These are phyloP conservation scores for Maconellicoccus hirsutus DNA, from an alignment of 1,140 invertebrate genomes.

Conservation along the genomic window DNA sequence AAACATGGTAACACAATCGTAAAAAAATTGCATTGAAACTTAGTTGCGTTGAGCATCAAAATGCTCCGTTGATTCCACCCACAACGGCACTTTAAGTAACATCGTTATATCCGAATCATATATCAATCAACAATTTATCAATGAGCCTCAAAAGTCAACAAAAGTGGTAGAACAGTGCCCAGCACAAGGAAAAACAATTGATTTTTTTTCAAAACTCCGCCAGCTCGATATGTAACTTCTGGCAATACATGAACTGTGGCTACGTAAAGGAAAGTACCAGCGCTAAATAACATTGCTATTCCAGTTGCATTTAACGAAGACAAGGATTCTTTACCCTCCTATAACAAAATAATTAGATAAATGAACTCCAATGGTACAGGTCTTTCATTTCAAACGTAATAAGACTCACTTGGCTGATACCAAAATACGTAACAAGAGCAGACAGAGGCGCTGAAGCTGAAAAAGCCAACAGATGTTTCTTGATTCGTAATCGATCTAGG, in stretches of 20 bases:
- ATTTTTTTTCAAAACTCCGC: conserved; percentile 46
- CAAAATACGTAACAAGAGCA: conserved; percentile 85
- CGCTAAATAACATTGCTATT: conserved; percentile 95
- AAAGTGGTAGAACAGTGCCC: conserved; percentile 71
- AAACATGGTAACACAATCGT: no score
- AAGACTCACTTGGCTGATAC: conserved; percentile 80
- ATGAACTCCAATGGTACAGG: no score
- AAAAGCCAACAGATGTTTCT: conserved; percentile 86
- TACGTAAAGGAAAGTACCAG: conserved; percentile 96
- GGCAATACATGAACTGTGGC: conserved; percentile 96
- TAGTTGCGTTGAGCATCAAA: no score
- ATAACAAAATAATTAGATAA: conserved; percentile 33
- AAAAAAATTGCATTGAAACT: no score
- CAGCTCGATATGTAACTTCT: conserved; percentile 49
- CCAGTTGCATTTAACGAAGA: conserved; percentile 84
- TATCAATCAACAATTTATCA: no score
- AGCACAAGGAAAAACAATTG: conserved; percentile 73
- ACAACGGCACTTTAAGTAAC: no score
- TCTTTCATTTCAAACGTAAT: no score
- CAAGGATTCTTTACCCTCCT: conserved; percentile 55
- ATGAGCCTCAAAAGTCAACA: conserved; percentile 62
- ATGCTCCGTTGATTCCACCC: no score
- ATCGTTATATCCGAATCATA: no score
- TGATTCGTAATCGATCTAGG: conserved; percentile 74
- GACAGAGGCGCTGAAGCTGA: conserved; percentile 82